Evolutionary conservation across 2,797 vertebrate genomes (phyloP).

Genomic region (Onychomys leucogaster): DNA sequence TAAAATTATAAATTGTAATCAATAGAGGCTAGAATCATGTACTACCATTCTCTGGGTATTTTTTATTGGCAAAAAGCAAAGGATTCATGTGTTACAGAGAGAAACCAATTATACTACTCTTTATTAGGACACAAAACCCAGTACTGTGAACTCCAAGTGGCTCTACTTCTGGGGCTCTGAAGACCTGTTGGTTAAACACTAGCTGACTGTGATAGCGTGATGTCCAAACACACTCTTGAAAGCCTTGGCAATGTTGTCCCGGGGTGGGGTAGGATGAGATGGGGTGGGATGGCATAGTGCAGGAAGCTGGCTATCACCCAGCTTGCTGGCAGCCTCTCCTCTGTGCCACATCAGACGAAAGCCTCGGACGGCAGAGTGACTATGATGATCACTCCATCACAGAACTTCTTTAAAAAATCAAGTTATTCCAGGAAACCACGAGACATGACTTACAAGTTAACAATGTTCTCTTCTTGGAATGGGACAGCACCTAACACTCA

Average conservation of each 20-base stretch:
- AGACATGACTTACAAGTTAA: background rate
- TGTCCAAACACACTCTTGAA: background rate
- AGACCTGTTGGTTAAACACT: background rate
- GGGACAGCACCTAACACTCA: background rate
- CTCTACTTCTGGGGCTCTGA: background rate
- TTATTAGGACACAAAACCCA: background rate
- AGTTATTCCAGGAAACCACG: background rate
- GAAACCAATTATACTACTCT: background rate
- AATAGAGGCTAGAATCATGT: rapidly evolving
- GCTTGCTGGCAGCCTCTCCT: too few relatives aligned
- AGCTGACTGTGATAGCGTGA: rapidly evolving
- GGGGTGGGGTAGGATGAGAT: too few relatives aligned
- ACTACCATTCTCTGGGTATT: too few relatives aligned
- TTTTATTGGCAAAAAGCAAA: background rate
- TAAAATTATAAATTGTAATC: background rate
- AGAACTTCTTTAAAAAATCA: background rate
- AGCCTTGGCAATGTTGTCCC: background rate
- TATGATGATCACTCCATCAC: background rate
- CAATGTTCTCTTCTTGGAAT: background rate
- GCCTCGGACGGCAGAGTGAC: background rate
- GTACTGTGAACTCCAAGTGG: background rate
- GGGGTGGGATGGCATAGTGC: too few relatives aligned
- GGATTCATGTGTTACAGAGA: background rate
- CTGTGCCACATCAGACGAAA: rapidly evolving
- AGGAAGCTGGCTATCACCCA: rapidly evolving